phyloP scores from a whole-genome alignment of 1,140 invertebrate genomes.

The Bombus impatiens region DNA sequence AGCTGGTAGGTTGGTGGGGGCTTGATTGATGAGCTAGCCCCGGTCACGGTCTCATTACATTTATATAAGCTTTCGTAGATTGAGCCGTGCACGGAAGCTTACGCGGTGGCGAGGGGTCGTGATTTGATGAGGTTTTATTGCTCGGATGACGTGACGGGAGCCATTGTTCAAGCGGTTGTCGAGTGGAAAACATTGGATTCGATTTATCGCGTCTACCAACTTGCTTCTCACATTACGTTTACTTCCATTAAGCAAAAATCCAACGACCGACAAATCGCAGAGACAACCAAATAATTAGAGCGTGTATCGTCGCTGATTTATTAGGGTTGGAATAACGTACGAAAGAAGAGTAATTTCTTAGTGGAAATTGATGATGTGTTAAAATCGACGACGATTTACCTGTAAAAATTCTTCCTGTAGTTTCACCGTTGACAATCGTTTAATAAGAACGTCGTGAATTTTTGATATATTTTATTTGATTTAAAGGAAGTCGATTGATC shows the following conservation, averaged over 20 bases:
- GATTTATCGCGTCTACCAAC: conserved; percentile 65
- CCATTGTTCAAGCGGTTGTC: conserved; percentile 68
- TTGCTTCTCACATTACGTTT: background rate
- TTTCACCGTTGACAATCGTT: too few relatives aligned
- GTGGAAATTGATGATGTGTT: background rate
- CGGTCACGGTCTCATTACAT: conserved; percentile 82
- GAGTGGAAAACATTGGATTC: conserved; percentile 68
- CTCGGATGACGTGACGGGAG: conserved; percentile 75
- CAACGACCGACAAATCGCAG: background rate
- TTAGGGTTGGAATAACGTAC: too few relatives aligned
- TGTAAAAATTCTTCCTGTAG: background rate
- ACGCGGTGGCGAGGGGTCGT: conserved; percentile 77
- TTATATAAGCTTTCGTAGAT: conserved; percentile 83
- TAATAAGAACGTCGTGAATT: too few relatives aligned
- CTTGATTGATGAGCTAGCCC: conserved; percentile 81
- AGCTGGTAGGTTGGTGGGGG: conserved; percentile 65
- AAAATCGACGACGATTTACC: background rate
- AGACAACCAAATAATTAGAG: background rate
- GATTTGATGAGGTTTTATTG: conserved; percentile 83
- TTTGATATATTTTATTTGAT: too few relatives aligned
- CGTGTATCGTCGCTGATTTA: background rate
- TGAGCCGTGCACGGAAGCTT: conserved; percentile 79
- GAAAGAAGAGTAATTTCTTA: background rate
- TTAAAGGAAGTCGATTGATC: too few relatives aligned
- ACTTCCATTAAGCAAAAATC: background rate